A percentile compares a stretch with the other conserved stretches of the same genome.
phyloP scores from a whole-genome alignment of 2,113 vertebrate species.

The Gila orcuttii region DNA sequence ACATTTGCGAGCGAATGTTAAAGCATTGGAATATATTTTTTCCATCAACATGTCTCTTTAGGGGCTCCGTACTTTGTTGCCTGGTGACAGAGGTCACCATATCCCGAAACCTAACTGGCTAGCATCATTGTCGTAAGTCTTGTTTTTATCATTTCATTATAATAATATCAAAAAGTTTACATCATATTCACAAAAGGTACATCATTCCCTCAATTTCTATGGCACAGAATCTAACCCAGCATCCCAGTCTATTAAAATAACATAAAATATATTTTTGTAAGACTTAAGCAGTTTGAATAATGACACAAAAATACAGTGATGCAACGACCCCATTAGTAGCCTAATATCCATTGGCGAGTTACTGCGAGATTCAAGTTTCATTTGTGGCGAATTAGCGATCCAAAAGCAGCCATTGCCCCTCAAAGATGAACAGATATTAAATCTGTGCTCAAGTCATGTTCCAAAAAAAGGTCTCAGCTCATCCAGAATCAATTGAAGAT shows the following conservation, averaged over 20 bases:
- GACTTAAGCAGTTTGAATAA: not conserved
- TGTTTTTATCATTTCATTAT: not conserved
- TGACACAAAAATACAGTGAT: slow-evolving; percentile 36
- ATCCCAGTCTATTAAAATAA: slow-evolving; percentile 7
- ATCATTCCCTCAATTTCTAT: not conserved
- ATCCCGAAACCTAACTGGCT: not conserved
- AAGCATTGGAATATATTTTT: too few species aligned
- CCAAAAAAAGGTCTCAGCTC: not conserved
- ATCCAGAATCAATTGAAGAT: slow-evolving; percentile 10
- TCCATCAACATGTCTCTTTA: too few species aligned
- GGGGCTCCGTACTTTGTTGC: not conserved
- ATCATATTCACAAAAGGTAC: not conserved
- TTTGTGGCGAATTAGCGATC: slow-evolving; percentile 4
- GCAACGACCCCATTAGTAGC: not conserved
- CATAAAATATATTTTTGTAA: not conserved
- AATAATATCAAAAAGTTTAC: slow-evolving; percentile 13
- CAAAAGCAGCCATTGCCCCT: not conserved
- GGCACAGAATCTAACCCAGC: not conserved
- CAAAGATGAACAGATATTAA: not conserved
- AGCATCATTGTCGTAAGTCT: not conserved
- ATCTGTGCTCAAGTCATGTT: not conserved
- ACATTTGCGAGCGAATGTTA: too few species aligned
- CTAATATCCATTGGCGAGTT: not conserved
- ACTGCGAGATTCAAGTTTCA: slow-evolving; percentile 30
- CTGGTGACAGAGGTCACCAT: slow-evolving; percentile 11